phyloP scores from a whole-genome alignment of 2,797 vertebrate species.

The Columba guinea region DNA sequence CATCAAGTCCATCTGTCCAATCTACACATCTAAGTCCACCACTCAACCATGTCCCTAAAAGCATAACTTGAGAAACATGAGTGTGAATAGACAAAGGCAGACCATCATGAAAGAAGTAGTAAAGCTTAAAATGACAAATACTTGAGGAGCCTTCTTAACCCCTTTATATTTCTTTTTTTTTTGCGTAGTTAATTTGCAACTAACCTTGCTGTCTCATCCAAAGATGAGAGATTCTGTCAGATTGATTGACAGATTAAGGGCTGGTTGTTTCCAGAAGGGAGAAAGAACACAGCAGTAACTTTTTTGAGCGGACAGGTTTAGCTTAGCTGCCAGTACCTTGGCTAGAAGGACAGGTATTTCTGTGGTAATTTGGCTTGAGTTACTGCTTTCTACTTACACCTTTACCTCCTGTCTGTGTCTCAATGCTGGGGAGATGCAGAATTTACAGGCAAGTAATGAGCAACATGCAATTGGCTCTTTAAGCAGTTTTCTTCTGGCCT shows the following conservation, averaged over 20 bases:
- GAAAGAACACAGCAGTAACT: rapidly evolving
- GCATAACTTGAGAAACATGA: not conserved
- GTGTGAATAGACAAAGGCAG: not conserved
- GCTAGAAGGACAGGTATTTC: not conserved
- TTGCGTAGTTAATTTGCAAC: not conserved
- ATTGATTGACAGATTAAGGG: not conserved
- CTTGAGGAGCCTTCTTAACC: slow-evolving; percentile 9
- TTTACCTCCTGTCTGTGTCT: not conserved
- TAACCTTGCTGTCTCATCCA: not conserved
- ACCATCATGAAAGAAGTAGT: not conserved
- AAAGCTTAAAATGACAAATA: slow-evolving; percentile 17
- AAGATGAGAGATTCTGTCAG: not conserved
- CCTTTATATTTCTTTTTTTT: not conserved
- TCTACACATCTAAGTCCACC: not conserved
- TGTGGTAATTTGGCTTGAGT: not conserved
- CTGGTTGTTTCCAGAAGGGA: not conserved
- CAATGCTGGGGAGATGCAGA: not conserved
- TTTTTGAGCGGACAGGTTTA: not conserved
- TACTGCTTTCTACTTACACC: not conserved
- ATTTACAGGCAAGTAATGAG: not conserved
- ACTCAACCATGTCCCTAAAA: not conserved
- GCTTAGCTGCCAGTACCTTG: not conserved
- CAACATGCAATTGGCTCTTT: not conserved
- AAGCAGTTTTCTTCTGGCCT: not conserved
- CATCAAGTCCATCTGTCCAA: not conserved